phyloP scores from a whole-genome alignment of 2,888 invertebrate genomes.

The Himalopsyche japonica region DNA sequence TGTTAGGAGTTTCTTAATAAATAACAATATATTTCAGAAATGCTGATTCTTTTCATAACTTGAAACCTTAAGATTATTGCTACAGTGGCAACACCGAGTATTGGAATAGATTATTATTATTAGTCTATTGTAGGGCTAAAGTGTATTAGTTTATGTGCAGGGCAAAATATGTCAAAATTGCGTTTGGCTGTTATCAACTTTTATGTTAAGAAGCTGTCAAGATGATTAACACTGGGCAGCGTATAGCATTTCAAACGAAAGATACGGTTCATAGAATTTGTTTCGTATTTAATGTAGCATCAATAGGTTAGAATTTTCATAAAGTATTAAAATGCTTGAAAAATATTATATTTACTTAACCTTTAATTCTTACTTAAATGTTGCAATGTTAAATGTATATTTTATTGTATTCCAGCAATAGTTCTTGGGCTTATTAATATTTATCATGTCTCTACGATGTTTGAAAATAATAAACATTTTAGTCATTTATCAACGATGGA shows the following conservation, averaged over 20 bases:
- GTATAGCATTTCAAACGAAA: neutral
- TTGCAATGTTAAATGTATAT: neutral
- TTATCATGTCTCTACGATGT: slow-evolving; percentile 71
- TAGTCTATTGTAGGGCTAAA: no score
- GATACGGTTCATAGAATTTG: neutral
- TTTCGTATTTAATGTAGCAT: neutral
- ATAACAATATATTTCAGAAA: no score
- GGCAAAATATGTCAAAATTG: no score
- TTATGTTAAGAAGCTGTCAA: neutral
- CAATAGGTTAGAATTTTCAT: neutral
- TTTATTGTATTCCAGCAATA: slow-evolving; percentile 56
- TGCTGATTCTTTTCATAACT: no score
- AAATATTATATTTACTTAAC: neutral
- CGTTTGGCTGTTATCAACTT: no score
- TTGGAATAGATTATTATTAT: no score
- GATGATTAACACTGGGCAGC: neutral
- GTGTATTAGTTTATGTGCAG: no score
- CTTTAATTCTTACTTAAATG: neutral
- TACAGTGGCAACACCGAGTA: no score
- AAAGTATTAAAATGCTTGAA: neutral
- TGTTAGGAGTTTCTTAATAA: no score
- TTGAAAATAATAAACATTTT: slow-evolving; percentile 84
- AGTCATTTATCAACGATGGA: slow-evolving; percentile 81
- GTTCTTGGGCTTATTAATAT: slow-evolving; percentile 63
- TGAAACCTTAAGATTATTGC: no score